Evolutionary conservation across 2,797 vertebrate genomes (phyloP), one percentile per base, ranked within the genome.

Genomic region (Fundulus diaphanus): DNA sequence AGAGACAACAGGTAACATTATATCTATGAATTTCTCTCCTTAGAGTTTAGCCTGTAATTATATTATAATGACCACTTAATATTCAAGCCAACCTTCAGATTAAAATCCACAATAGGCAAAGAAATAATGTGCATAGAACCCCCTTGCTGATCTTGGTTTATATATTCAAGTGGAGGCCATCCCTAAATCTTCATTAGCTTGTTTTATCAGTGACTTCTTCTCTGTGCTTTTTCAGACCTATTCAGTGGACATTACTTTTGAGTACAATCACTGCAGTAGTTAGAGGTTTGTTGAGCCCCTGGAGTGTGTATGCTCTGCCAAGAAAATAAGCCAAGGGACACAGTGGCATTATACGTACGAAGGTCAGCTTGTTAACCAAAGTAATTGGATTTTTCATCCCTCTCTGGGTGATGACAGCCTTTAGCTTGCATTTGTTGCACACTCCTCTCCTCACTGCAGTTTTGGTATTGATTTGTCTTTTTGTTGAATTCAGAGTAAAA

Each of bases 311-410:
- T 24, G 35, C 82, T 89, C 84, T 74, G 83, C 83, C 86, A 90
- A 88, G 94, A 91, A 95, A 95, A 94, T 33, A 85, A 96, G 92
- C 92, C 92, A 92, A 85, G 90, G 94, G 94, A 93, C 84, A 93
- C 85, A 85, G 89, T 91, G 94, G 92, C 96, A 96, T 95, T 95
- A 83, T 92, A 90, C 73, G 93, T 93, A 88, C 92, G 93, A 96
- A 96, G 94, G 92, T 94, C 93, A 94, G 94, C 93, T 94, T 94
- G 95, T 95, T 95, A 96, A 96, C 89, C 93, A 94, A 92, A 96
- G 95, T 97, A 97, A 97, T 97, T 97, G 94, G 95, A 96, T 96
- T 96, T 95, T 76, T 75, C 91, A 94, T 93, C 91, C 87, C 93
- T 93, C 91, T 94, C 85, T 89, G 90, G 92, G 79, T 61, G 27